Conservation (phyloP, 2,797 vertebrate genomes). For the Tamandua tetradactyla region DNA sequence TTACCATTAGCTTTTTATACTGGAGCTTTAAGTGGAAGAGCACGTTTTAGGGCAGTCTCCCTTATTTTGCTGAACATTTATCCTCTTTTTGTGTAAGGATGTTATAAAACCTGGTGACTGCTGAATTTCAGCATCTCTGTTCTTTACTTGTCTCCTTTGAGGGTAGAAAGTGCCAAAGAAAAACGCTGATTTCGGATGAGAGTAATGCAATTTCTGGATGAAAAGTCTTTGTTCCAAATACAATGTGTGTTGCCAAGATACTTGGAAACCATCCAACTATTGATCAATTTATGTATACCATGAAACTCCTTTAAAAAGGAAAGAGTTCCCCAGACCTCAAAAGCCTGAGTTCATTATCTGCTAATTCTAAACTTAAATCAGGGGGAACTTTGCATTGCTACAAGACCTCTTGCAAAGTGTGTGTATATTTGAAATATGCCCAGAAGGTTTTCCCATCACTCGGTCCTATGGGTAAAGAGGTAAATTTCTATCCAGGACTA, state of each 20-base stretch:
- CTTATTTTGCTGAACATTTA: not conserved
- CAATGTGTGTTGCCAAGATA: not conserved
- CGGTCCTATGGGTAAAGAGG: not conserved
- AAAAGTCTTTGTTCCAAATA: not conserved
- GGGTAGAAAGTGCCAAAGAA: not conserved
- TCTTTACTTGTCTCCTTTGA: not conserved
- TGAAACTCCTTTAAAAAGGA: not conserved
- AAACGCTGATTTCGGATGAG: slow-evolving; percentile 6
- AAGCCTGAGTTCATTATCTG: not conserved
- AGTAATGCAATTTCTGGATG: not conserved
- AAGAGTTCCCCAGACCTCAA: not conserved
- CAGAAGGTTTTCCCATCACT: not conserved
- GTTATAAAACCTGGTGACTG: not conserved
- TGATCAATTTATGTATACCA: not conserved
- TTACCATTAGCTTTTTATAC: not conserved
- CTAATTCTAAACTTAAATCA: not conserved
- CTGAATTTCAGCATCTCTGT: slow-evolving; percentile 11
- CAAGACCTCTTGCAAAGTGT: not conserved
- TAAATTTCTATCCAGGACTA: not conserved
- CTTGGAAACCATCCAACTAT: not conserved
- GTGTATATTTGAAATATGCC: not conserved
- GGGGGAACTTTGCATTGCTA: not conserved
- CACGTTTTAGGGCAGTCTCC: not conserved
- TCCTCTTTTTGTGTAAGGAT: not conserved
- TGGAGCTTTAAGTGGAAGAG: not conserved